Percentiles rank a stretch among this genome's conserved stretches.
Conservation (phyloP, 2,113 vertebrate species). For the Irena cyanogastra region DNA sequence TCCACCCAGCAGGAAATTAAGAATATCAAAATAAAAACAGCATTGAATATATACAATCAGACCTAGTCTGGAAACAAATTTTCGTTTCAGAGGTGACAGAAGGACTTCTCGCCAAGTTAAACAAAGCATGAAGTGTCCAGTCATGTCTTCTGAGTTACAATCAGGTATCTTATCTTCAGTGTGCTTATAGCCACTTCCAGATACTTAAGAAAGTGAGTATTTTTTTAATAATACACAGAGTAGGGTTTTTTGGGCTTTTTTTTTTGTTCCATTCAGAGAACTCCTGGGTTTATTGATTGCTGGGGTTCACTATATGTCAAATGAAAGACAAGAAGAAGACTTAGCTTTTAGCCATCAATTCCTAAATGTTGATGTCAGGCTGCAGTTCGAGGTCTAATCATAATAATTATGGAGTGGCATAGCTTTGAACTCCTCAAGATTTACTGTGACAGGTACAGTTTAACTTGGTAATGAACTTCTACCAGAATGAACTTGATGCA, state of each 20-base stretch:
- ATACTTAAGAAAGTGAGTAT: background rate
- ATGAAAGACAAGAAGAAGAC: background rate
- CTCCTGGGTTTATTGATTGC: background rate
- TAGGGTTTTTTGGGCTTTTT: fast-evolving
- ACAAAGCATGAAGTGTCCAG: background rate
- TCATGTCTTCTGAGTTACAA: background rate
- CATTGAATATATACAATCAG: background rate
- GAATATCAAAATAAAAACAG: background rate
- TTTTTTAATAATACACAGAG: background rate
- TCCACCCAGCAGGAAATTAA: background rate
- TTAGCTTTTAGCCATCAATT: background rate
- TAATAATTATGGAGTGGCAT: background rate
- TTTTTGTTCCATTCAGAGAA: background rate
- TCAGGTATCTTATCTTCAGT: background rate
- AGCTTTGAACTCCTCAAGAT: background rate
- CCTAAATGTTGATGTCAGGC: background rate
- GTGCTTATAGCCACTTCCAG: background rate
- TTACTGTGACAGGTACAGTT: background rate
- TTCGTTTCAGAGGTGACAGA: background rate
- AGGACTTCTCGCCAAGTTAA: background rate
- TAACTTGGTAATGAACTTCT: background rate
- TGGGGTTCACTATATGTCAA: background rate
- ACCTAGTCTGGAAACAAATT: background rate
- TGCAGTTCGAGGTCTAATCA: background rate
- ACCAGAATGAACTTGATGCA: background rate